Base-by-base conservation (phyloP, 30 jellyfish, hydroid and myxozoan genomes). In the Catostylus mosaicus region DNA sequence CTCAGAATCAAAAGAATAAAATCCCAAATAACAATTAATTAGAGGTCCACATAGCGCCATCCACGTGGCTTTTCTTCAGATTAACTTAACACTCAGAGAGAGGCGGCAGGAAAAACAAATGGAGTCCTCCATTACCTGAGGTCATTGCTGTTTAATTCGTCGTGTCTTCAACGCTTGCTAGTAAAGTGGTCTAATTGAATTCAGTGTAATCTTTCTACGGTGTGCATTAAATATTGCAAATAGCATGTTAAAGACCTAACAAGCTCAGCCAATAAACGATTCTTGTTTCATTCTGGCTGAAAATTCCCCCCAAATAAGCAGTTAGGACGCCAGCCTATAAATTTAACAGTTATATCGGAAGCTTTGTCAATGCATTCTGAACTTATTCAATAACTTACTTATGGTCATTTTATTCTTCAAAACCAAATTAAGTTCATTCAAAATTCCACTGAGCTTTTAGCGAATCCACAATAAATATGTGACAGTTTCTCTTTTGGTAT, bases 211-310 rank as follows among this genome's bases (percentile, higher is more conserved):
- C 77, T 52, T 50, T 80, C 29, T 51, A 33, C 56, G 38, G 67
- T 57, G 59, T 18, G 57, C 31, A 80, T 80, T 52, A 31, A 48
- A 80, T 57, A 14, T 65, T n/a, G 38, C 76, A 43, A 80, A 80
- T 66, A 36, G 67, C 77, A 31, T 29, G 70, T 30, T 63, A 65
- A 67, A 65, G 68, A 38, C 66, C 56, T 65, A 80, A 67, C 40
- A 52, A 57, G 90, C 90, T 67, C 90, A 65, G 73, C 63, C 64
- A 67, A 78, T 65, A 43, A 64, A 35, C 67, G 68, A 63, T 33
- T 38, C 68, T 43, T 26, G 74, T 48, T 48, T 48, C 63, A 3
- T 8, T 48, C 20, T 3, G 20, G 20, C 24, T 48, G 63, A 48
- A 23, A 48, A 48, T 48, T 48, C 24, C 24, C 63, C 20, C 23